phyloP scores from a whole-genome alignment of 2,797 vertebrate genomes.

The Melanotaenia pygmaea region DNA sequence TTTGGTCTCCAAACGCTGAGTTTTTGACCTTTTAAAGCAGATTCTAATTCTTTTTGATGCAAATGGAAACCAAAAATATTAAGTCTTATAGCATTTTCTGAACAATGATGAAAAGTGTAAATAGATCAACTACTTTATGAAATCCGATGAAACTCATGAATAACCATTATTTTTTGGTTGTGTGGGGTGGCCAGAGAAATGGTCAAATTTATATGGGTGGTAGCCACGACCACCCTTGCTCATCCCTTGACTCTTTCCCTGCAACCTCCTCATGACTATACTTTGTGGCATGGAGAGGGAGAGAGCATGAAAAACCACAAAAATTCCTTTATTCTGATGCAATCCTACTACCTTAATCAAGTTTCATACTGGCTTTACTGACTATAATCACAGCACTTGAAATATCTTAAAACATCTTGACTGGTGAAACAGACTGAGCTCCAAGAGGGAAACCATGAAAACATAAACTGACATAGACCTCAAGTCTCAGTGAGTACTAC shows the following conservation, averaged over 20 bases:
- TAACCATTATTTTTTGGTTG: too few species aligned
- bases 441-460: constrained; percentile 30
- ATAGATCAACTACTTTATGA: background rate
- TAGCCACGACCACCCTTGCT: too few species aligned
- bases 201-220: too few species aligned
- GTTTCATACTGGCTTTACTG: background rate
- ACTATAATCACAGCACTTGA: constrained; percentile 21
- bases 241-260: too few species aligned
- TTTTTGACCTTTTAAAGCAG: background rate
- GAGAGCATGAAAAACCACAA: background rate
- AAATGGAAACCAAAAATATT: background rate
- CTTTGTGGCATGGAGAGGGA: background rate
- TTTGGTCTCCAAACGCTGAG: background rate
- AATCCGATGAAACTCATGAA: too few species aligned
- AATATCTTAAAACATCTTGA: constrained; percentile 2
- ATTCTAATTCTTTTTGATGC: background rate
- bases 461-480: constrained; percentile 37
- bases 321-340: background rate
- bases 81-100: background rate
- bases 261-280: background rate
- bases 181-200: too few species aligned
- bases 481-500: constrained; percentile 35
- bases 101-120: background rate
- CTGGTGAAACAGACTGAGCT: constrained; percentile 15
- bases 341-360: constrained; percentile 3